A percentile compares a stretch with the other conserved stretches of the same genome.
phyloP scores from a whole-genome alignment of 2,888 invertebrate genomes.

The Heliconius sara region DNA sequence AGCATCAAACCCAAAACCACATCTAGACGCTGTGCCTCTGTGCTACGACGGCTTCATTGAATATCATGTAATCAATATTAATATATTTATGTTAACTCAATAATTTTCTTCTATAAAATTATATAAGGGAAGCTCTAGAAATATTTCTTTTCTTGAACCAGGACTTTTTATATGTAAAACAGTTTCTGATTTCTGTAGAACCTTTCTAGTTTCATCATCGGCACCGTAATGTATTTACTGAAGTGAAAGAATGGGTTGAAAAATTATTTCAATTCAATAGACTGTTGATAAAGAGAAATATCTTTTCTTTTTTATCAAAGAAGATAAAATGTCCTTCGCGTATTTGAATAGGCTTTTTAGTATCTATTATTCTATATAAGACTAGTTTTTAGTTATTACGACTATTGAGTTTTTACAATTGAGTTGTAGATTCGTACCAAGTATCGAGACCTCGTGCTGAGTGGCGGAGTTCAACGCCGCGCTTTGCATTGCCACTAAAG shows the following conservation, averaged over 20 bases:
- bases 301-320: slow-evolving; percentile 31
- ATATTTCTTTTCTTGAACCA: not conserved
- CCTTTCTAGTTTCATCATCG: slow-evolving; percentile 29
- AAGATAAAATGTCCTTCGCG: slow-evolving; percentile 17
- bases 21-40: too few relatives aligned
- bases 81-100: not conserved
- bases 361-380: not conserved
- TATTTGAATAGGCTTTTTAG: slow-evolving; percentile 9
- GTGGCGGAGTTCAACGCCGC: too few relatives aligned
- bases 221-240: slow-evolving; percentile 26
- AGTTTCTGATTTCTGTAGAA: slow-evolving; percentile 21
- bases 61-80: not conserved
- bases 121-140: not conserved
- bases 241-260: slow-evolving; percentile 36
- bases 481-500: too few relatives aligned
- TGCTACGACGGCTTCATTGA: not conserved
- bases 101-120: not conserved
- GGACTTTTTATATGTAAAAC: slow-evolving; percentile 26
- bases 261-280: slow-evolving; percentile 33
- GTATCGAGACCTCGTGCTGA: too few relatives aligned
- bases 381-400: too few relatives aligned
- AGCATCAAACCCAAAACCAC: too few relatives aligned
- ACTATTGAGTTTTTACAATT: not conserved
- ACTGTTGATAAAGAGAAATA: slow-evolving; percentile 18
- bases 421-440: not conserved